Conservation (phyloP, 1,140 invertebrate species). For the Harpegnathos saltator region DNA sequence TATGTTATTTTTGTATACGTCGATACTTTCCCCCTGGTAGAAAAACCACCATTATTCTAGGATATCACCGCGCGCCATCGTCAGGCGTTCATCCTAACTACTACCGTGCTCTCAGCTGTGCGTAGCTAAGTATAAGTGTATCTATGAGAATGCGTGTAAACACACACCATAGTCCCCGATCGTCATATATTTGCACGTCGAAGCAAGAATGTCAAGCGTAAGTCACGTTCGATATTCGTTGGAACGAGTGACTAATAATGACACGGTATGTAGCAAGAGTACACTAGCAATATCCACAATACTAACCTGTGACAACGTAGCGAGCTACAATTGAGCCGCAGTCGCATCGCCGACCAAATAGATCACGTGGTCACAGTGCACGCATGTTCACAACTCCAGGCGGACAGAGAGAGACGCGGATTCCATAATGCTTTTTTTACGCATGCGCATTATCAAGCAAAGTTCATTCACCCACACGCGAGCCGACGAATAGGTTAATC, state of each 20-base stretch:
- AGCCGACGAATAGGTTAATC: conserved; percentile 26
- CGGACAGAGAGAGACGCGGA: conserved; percentile 5
- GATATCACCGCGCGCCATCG: conserved; percentile 72
- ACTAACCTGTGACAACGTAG: conserved; percentile 62
- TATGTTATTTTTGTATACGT: background rate
- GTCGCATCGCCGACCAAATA: conserved; percentile 21
- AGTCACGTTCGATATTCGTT: background rate
- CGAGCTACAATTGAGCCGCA: conserved; percentile 9
- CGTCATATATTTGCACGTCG: background rate
- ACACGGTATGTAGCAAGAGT: background rate
- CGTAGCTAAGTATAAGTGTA: conserved; percentile 20
- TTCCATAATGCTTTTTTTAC: conserved; percentile 42
- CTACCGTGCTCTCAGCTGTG: conserved; percentile 50
- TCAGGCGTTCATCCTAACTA: conserved; percentile 69
- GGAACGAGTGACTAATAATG: background rate
- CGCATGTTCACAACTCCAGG: conserved; percentile 25
- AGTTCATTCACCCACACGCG: conserved; percentile 52
- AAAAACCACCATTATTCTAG: conserved; percentile 37
- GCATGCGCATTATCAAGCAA: conserved; percentile 62
- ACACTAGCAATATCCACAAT: background rate
- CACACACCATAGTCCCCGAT: background rate
- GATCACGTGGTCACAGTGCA: conserved; percentile 61
- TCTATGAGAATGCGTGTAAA: conserved; percentile 36
- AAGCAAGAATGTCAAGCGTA: background rate
- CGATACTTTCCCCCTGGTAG: background rate